Evolutionary conservation across 2,113 vertebrate species (phyloP).

Genomic region (Lichenostomus cassidix): DNA sequence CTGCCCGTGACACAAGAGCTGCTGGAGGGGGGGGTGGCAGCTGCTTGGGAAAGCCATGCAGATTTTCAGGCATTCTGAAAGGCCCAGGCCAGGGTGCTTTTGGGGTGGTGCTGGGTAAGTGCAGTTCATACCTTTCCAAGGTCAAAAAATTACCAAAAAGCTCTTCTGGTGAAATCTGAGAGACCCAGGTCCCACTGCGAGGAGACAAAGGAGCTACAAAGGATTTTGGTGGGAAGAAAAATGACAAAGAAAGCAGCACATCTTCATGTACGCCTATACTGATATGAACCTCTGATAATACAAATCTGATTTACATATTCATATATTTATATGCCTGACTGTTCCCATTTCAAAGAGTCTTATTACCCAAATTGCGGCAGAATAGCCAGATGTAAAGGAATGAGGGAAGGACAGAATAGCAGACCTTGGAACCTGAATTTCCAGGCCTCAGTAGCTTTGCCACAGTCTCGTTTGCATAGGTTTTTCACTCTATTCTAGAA

Average conservation of each 20-base stretch:
- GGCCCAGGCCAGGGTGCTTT: not conserved
- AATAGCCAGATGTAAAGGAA: slow-evolving; percentile 49
- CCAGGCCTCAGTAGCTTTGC: not conserved
- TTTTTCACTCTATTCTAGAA: not conserved
- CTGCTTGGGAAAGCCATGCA: not conserved
- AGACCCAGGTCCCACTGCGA: not conserved
- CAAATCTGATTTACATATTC: slow-evolving; percentile 29
- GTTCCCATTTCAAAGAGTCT: slow-evolving; percentile 58
- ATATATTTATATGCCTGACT: slow-evolving; percentile 36
- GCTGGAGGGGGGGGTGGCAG: not conserved
- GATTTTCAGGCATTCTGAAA: not conserved
- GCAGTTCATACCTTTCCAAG: not conserved
- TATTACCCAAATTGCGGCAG: slow-evolving; percentile 43
- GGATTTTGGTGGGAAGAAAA: not conserved
- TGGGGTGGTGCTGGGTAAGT: not conserved
- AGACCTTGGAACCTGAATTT: slow-evolving; percentile 57
- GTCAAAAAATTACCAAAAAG: not conserved
- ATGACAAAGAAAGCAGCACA: not conserved
- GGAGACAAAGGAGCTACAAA: not conserved
- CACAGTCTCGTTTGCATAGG: not conserved
- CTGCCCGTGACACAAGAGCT: not conserved
- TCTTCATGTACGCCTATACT: not conserved
- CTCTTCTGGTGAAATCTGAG: not conserved
- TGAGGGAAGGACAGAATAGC: not conserved
- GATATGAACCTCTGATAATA: slow-evolving; percentile 39